Conservation (phyloP, 92 coral and sea anemone species). For the Parazoanthus swiftii region DNA sequence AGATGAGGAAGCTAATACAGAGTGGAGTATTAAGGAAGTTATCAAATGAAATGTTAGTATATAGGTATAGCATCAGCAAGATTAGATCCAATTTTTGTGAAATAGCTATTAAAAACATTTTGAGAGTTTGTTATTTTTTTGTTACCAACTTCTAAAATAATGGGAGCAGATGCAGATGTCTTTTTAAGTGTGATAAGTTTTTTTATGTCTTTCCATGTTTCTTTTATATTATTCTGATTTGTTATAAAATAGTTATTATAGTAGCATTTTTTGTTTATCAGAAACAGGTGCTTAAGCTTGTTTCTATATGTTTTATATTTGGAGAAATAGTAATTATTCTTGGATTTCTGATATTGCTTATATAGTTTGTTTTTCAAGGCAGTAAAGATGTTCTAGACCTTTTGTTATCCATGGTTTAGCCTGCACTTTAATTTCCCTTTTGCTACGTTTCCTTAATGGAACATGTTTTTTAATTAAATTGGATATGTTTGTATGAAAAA, state of each 20-base stretch:
- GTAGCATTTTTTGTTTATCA: constrained; percentile 23
- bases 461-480: constrained; percentile 27
- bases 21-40: too few relatives aligned
- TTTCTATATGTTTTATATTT: constrained; percentile 32
- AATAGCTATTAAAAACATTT: not conserved
- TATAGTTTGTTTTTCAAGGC: not conserved
- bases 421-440: too few relatives aligned
- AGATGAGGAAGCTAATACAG: too few relatives aligned
- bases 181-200: constrained; percentile 9
- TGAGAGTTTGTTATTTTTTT: too few relatives aligned
- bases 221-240: too few relatives aligned
- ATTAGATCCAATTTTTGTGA: too few relatives aligned
- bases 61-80: too few relatives aligned
- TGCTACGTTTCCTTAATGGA: constrained; percentile 40
- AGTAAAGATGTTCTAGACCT: constrained; percentile 32
- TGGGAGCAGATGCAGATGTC: not conserved
- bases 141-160: too few relatives aligned
- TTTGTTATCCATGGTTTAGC: not conserved
- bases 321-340: constrained; percentile 29
- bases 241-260: too few relatives aligned
- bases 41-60: too few relatives aligned
- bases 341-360: not conserved
- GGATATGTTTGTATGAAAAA: constrained; percentile 31
- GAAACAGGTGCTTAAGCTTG: constrained; percentile 29
- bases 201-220: constrained; percentile 33